A percentile compares a stretch with the other conserved stretches of the same genome.
phyloP scores from a whole-genome alignment of 1,140 invertebrate species.

The Apis florea region DNA sequence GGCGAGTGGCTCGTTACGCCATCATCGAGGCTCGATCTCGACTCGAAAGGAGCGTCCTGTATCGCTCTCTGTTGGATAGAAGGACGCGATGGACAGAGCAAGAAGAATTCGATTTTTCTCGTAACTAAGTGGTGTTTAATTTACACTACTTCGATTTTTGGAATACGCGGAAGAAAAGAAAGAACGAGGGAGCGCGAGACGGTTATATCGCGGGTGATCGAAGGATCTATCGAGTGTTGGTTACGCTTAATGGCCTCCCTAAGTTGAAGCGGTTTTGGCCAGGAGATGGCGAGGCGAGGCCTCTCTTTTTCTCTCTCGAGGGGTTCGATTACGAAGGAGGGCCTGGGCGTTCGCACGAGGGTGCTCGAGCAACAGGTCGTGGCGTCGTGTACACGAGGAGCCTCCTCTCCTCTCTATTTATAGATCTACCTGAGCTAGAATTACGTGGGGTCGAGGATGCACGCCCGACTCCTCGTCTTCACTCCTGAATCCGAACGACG shows the following conservation, averaged over 20 bases:
- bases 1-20: conserved; percentile 56
- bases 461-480: conserved; percentile 63
- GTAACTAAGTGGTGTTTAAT: too few relatives aligned
- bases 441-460: conserved; percentile 66
- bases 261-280: conserved; percentile 63
- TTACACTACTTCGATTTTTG: too few relatives aligned
- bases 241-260: conserved; percentile 67
- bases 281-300: conserved; percentile 55
- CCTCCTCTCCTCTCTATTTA: conserved; percentile 69
- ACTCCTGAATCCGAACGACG: conserved; percentile 25
- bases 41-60: conserved; percentile 32
- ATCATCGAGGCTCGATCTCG: conserved; percentile 52
- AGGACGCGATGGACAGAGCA: too few relatives aligned
- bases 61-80: too few relatives aligned
- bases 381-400: conserved; percentile 68
- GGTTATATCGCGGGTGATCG: conserved; percentile 64
- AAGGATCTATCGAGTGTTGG: conserved; percentile 64
- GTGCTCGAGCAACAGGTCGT: conserved; percentile 76
- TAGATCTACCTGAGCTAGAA: conserved; percentile 73
- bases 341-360: conserved; percentile 73
- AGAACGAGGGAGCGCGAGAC: conserved; percentile 8
- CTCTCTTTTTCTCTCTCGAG: conserved; percentile 57
- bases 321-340: conserved; percentile 76
- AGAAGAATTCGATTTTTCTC: not conserved
- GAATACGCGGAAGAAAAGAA: too few relatives aligned